Conservation (phyloP, 2,113 vertebrate species). For the Anarrhichthys ocellatus region DNA sequence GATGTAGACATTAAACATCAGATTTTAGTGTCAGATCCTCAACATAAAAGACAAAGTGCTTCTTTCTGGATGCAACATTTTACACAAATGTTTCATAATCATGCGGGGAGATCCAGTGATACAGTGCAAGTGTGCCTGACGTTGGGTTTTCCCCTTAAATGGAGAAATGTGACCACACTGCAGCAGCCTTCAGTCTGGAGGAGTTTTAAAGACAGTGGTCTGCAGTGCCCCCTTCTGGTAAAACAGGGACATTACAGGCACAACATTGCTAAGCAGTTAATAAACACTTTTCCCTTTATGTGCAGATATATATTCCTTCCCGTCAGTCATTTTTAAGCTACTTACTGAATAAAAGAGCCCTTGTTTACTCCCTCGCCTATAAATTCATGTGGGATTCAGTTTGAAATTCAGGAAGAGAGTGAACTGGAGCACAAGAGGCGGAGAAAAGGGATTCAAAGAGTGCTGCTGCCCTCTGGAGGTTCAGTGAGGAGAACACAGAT, state of each 20-base stretch:
- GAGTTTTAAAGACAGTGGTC: background rate
- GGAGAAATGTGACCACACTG: background rate
- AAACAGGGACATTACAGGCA: background rate
- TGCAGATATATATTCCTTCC: background rate
- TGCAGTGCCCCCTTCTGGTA: slow-evolving; percentile 21
- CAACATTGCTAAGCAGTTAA: background rate
- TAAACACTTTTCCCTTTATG: background rate
- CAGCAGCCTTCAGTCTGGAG: background rate
- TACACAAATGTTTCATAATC: background rate
- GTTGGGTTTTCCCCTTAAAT: slow-evolving; percentile 13
- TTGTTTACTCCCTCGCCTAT: background rate
- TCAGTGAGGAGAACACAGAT: background rate
- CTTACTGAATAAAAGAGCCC: slow-evolving; percentile 12
- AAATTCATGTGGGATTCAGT: background rate
- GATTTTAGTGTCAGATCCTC: background rate
- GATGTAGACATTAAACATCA: background rate
- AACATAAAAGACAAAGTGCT: background rate
- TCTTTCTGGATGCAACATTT: background rate
- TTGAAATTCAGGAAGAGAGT: background rate
- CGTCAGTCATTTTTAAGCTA: background rate
- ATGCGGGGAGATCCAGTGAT: background rate
- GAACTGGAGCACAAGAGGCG: background rate
- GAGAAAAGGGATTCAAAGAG: slow-evolving; percentile 12
- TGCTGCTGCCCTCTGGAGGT: slow-evolving; percentile 52
- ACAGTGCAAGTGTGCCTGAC: background rate